Evolutionary conservation across 2,113 vertebrate genomes (phyloP).

Genomic region (Pionites leucogaster): DNA sequence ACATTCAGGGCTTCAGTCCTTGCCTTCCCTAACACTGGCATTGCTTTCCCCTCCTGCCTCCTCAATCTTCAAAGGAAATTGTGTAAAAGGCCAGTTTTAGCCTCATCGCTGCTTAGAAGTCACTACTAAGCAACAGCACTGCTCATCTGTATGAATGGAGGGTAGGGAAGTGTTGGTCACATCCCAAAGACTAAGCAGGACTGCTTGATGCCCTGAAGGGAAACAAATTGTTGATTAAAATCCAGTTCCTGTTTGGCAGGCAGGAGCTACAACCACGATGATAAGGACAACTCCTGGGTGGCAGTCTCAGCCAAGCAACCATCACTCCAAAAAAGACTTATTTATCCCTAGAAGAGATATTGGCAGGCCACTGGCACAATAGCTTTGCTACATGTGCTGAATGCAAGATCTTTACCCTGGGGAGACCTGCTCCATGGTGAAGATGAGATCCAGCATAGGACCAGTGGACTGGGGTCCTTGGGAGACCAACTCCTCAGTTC

Average conservation of each 20-base stretch:
- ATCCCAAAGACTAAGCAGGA: conserved; percentile 44
- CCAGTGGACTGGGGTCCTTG: neutral
- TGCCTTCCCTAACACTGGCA: neutral
- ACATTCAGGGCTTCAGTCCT: neutral
- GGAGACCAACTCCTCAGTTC: neutral
- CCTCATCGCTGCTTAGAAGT: conserved; percentile 9
- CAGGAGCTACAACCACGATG: neutral
- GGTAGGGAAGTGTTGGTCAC: conserved; percentile 27
- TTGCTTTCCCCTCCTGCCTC: neutral
- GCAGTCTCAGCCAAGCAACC: conserved; percentile 29
- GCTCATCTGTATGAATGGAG: conserved; percentile 41
- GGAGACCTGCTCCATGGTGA: neutral
- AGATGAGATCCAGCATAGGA: neutral
- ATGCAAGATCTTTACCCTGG: neutral
- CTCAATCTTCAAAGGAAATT: neutral
- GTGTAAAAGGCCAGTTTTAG: neutral
- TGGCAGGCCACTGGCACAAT: neutral
- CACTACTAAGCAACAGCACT: neutral
- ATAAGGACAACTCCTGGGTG: conserved; percentile 39
- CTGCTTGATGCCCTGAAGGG: conserved; percentile 42
- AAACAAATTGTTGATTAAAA: conserved; percentile 65
- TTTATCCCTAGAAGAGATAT: neutral
- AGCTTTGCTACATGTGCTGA: neutral
- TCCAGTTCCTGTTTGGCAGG: conserved; percentile 56
- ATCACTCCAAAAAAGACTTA: neutral